A percentile compares a stretch with the other conserved stretches of the same genome.
Evolutionary conservation across 2,888 invertebrate genomes (phyloP).

Genomic region (Brachyopa scutellaris): DNA sequence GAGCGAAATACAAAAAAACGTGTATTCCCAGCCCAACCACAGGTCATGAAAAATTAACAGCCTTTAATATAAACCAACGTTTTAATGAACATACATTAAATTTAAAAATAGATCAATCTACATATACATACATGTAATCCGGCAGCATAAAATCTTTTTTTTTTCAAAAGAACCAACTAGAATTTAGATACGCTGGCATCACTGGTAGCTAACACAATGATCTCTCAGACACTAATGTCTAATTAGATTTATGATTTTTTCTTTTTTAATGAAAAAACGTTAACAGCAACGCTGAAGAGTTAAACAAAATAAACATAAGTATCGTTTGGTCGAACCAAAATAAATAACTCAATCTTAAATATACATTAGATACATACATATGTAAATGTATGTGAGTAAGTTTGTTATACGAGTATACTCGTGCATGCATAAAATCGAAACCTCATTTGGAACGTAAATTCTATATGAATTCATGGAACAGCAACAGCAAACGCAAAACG

Average conservation of each 20-base stretch:
- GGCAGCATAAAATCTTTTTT: background rate
- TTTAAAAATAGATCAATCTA: conserved; percentile 52
- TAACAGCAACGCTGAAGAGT: conserved; percentile 1
- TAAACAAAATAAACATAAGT: conserved; percentile 19
- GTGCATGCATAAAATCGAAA: conserved; percentile 31
- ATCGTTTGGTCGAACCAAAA: conserved; percentile 19
- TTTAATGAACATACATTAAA: conserved; percentile 56
- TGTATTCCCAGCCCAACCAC: conserved; percentile 3
- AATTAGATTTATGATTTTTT: conserved; percentile 37
- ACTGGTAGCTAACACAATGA: conserved; percentile 5
- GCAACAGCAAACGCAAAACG: conserved; percentile 17
- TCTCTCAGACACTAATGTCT: conserved; percentile 33
- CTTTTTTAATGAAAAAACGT: conserved; percentile 10
- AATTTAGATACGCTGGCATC: background rate
- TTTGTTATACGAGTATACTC: no score
- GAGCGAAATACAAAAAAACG: background rate
- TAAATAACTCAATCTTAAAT: conserved; percentile 12
- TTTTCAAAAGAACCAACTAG: background rate
- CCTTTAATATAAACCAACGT: conserved; percentile 38
- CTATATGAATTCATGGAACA: conserved; percentile 19
- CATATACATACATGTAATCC: conserved; percentile 20
- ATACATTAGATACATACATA: background rate
- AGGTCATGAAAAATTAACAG: conserved; percentile 16
- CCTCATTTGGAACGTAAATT: conserved; percentile 44
- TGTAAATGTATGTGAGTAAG: conserved; percentile 2